A percentile compares a stretch with the other conserved stretches of the same genome.
These are phyloP conservation scores for Ferdinandea cuprea DNA, from an alignment of 2,888 invertebrate genomes.

Conservation along the genomic window DNA sequence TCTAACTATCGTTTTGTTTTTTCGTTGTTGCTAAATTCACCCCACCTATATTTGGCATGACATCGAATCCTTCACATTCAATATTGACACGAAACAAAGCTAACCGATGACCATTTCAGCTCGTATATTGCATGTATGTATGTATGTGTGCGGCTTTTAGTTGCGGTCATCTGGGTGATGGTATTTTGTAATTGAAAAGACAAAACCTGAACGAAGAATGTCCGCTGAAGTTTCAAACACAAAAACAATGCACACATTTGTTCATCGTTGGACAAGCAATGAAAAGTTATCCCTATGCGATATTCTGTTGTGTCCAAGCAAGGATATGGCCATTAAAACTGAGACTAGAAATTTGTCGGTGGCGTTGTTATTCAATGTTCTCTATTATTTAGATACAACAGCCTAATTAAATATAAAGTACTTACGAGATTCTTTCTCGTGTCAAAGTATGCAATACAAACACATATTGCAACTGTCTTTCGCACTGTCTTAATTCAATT, in stretches of 20 bases:
- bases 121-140: no score
- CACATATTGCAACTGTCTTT: constrained; percentile 1
- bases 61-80: constrained; percentile 37
- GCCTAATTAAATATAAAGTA: background rate
- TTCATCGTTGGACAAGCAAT: background rate
- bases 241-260: background rate
- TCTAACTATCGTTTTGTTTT: constrained; percentile 12
- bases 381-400: background rate
- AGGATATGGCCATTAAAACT: no score
- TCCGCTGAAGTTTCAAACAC: background rate
- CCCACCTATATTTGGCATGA: constrained; percentile 54
- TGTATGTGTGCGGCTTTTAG: constrained; percentile 5
- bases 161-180: constrained; percentile 24
- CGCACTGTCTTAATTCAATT: constrained; percentile 33
- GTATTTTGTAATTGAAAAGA: constrained; percentile 7
- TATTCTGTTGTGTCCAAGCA: no score
- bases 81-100: constrained; percentile 46
- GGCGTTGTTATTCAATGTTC: constrained; percentile 10
- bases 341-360: background rate
- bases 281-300: background rate
- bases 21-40: constrained; percentile 18
- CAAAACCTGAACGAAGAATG: background rate
- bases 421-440: background rate
- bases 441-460: background rate
- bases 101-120: background rate